phyloP scores from a whole-genome alignment of 2,113 vertebrate genomes.

The Bubo bubo region DNA sequence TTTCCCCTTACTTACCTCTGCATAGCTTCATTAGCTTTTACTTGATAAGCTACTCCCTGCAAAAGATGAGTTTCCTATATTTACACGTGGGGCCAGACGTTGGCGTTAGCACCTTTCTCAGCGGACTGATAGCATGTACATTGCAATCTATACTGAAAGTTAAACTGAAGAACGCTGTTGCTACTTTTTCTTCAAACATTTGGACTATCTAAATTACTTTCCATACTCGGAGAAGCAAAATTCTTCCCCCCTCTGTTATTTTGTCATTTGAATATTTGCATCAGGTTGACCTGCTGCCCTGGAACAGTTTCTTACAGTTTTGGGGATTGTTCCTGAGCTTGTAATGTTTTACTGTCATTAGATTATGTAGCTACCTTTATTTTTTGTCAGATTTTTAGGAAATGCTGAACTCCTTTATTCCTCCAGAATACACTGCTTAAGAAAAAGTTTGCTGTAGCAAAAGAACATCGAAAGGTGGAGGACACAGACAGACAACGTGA shows the following conservation, averaged over 20 bases:
- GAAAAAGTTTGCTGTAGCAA: background rate
- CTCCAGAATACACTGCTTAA: background rate
- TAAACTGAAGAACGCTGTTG: background rate
- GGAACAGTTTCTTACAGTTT: background rate
- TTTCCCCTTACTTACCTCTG: background rate
- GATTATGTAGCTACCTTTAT: background rate
- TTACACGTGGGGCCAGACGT: background rate
- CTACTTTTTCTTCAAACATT: background rate
- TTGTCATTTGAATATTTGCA: background rate
- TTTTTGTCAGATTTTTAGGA: background rate
- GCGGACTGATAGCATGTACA: background rate
- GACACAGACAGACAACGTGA: background rate
- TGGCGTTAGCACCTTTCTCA: background rate
- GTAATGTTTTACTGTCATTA: background rate
- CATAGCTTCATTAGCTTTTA: conserved; percentile 30
- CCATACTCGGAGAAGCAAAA: background rate
- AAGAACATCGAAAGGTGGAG: background rate
- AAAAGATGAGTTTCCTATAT: background rate
- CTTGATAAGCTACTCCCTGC: background rate
- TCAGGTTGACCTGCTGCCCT: background rate
- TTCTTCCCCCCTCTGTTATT: background rate
- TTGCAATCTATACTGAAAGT: background rate
- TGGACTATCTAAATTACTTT: background rate
- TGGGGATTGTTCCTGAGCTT: background rate
- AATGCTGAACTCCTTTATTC: background rate